phyloP scores from a whole-genome alignment of 2,888 invertebrate species.

The Caenorhabditis auriculariae region DNA sequence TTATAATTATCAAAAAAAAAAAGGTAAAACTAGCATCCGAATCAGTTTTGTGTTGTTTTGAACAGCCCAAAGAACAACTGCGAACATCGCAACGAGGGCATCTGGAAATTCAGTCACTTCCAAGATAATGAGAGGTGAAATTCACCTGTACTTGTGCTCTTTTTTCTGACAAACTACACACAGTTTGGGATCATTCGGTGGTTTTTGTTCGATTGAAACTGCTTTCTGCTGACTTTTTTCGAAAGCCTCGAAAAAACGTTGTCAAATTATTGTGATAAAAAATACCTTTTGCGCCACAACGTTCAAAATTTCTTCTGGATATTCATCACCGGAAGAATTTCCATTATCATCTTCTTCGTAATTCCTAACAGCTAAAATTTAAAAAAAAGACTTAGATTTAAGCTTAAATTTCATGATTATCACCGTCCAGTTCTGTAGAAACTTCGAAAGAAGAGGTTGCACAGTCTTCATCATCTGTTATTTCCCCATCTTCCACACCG shows the following conservation, averaged over 20 bases:
- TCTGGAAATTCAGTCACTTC: conserved; percentile 9
- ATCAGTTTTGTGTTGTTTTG: conserved; percentile 49
- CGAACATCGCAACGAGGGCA: conserved; percentile 55
- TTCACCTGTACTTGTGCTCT: conserved; percentile 39
- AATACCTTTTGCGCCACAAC: conserved; percentile 15
- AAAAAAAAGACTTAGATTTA: neutral
- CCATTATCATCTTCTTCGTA: conserved; percentile 7
- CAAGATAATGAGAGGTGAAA: neutral
- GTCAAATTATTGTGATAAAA: neutral
- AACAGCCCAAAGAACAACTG: conserved; percentile 52
- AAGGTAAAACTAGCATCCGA: conserved; percentile 26
- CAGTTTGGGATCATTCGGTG: conserved; percentile 29
- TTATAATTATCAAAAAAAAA: neutral
- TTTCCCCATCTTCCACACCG: conserved; percentile 28
- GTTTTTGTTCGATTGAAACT: too few species aligned
- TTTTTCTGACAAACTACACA: conserved; percentile 36
- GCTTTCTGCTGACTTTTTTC: neutral
- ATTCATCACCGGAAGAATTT: conserved; percentile 27
- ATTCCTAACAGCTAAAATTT: neutral
- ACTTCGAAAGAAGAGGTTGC: too few species aligned
- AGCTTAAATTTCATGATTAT: neutral
- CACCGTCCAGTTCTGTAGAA: neutral
- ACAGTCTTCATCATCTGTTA: conserved; percentile 23
- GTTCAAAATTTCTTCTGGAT: conserved; percentile 32
- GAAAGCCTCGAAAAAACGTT: neutral